Evolutionary conservation across 2,797 vertebrate genomes (phyloP), one percentile per base, ranked within the genome.

Genomic region (Acipenser ruthenus): DNA sequence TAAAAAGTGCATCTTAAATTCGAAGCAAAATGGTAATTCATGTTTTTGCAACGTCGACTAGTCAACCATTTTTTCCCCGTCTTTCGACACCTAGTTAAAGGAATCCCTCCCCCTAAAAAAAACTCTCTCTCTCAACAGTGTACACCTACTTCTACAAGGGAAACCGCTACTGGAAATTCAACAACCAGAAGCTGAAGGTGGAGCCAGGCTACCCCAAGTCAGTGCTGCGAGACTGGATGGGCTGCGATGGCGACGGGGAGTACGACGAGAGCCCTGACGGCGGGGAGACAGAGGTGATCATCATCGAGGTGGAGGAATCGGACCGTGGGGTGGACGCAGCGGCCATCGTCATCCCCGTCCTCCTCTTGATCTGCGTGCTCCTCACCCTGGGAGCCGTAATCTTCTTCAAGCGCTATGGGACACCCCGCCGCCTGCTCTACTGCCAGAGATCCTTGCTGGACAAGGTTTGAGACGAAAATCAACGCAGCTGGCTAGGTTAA

Each of bases 141-240:
- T 87, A 83, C 79, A 87, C 84, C 0, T 87, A 87, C 68, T 87
- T 87, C 72, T 85, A 84, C 73, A 87, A 87, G 71, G 85, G 81
- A 6, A 80, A 82, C 68, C 83, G 78, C 37, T 86, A 86, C 69
- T 86, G 86, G 84, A 82, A 85, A 51, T 85, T 87, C 74, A 84
- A 85, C 71, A 86, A 85, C 62, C 79, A 87, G 73, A 82, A 85
- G 66, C 71, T 85, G 70, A 84, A 82, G 63, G 83, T 83, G 4
- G 81, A 83, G 58, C 79, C 84, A 0, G 84, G 86, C 11, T 86
- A 83, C 68, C 85, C 84, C 50, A 85, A 83, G 63, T 85, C 84
- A 0, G 82, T 79, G 6, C 70, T 86, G 8, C 68, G 79, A 61
- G 86, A 87, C 74, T 86, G 82, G 81, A 80, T 87, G 83, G 86